Conservation (phyloP, 2,113 vertebrate species). For the Geococcyx californianus region DNA sequence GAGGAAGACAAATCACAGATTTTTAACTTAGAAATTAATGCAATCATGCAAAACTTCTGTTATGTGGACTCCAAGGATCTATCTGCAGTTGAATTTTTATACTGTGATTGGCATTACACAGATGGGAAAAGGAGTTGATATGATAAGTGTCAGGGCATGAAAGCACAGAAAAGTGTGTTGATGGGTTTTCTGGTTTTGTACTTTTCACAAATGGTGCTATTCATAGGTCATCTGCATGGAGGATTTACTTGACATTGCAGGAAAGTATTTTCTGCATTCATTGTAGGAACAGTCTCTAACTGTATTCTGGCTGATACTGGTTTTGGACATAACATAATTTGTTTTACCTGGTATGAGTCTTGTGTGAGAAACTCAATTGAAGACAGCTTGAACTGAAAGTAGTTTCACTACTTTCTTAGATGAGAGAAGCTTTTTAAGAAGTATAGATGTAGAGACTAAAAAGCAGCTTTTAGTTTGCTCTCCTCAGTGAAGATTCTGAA, state of each 20-base stretch:
- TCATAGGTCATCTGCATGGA: neutral
- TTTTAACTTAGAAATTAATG: constrained; percentile 24
- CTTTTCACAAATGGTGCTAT: neutral
- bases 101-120: constrained; percentile 11
- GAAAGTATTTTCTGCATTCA: constrained; percentile 11
- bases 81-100: neutral
- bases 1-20: neutral
- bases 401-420: neutral
- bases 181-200: constrained; percentile 22
- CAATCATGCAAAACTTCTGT: constrained; percentile 10
- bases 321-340: neutral
- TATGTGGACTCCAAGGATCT: neutral
- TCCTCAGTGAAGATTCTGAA: constrained; percentile 13
- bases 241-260: neutral
- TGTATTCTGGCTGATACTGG: neutral
- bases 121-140: neutral
- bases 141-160: constrained; percentile 11
- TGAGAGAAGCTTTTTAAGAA: neutral
- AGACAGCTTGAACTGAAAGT: neutral
- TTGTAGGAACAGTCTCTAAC: neutral
- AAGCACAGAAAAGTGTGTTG: neutral
- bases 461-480: neutral
- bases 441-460: neutral
- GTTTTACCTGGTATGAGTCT: constrained; percentile 16
- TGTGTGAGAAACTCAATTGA: neutral